These are phyloP conservation scores for Hypotaenidia okinawae DNA, from an alignment of 2,797 vertebrate species.

Conservation along the genomic window DNA sequence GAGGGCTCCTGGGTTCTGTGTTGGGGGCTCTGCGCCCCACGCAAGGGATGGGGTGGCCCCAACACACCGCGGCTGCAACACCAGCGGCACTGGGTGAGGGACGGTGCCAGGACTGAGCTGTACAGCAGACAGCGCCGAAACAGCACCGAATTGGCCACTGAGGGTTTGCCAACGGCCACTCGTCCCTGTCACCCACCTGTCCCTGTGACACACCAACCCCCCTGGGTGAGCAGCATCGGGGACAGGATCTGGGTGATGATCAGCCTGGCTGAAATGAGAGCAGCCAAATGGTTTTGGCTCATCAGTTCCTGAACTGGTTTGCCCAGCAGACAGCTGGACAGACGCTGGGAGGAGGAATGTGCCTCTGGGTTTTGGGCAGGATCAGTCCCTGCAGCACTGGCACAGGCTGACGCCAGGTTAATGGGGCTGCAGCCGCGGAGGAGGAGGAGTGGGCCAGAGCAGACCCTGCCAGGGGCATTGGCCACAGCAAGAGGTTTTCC, in stretches of 20 bases:
- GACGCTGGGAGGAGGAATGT: constrained; percentile 12
- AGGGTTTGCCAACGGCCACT: neutral
- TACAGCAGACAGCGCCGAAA: fast-evolving
- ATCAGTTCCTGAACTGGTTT: constrained; percentile 38
- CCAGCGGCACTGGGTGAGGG: neutral
- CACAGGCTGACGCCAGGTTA: neutral
- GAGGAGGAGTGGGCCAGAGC: neutral
- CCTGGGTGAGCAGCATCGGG: neutral
- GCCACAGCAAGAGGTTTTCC: neutral
- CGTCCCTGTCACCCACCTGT: fast-evolving
- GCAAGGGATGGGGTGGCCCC: neutral
- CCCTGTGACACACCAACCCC: no score
- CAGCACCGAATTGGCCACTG: neutral
- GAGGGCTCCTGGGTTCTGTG: neutral
- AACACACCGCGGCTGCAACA: no score
- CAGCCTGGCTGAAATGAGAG: neutral
- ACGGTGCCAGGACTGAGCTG: fast-evolving
- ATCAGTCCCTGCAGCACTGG: neutral
- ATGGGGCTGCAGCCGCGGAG: neutral
- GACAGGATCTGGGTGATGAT: neutral
- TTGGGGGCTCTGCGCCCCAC: neutral
- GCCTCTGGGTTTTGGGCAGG: neutral
- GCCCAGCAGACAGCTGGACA: neutral
- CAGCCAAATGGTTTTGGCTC: neutral
- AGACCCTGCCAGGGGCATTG: neutral